A percentile compares a stretch with the other conserved stretches of the same genome.
Evolutionary conservation across 2,888 invertebrate genomes (phyloP).

Genomic region (Chalcosyrphus nemorum): DNA sequence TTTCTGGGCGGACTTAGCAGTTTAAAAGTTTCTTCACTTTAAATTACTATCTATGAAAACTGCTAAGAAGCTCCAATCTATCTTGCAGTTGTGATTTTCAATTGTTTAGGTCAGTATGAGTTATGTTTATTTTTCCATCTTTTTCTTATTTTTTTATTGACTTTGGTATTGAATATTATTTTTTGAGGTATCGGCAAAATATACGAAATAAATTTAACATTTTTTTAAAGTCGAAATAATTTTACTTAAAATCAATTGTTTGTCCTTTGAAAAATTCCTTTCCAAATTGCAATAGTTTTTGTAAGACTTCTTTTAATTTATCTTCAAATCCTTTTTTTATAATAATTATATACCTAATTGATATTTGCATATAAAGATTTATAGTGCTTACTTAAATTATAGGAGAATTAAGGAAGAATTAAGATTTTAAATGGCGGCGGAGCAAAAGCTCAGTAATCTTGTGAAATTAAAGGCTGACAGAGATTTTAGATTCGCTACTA

Average conservation of each 20-base stretch:
- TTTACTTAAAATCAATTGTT: background rate
- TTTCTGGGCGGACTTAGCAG: background rate
- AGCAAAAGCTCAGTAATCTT: background rate
- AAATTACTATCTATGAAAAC: background rate
- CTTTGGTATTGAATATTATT: background rate
- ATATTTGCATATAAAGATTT: background rate
- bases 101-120: too few species aligned
- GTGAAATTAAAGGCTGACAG: background rate
- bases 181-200: background rate
- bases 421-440: background rate
- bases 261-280: constrained; percentile 9
- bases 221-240: background rate
- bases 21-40: background rate
- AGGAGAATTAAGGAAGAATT: constrained; percentile 10
- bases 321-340: background rate
- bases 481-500: too few species aligned
- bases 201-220: background rate
- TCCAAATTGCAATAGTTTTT: background rate
- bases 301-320: background rate
- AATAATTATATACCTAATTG: background rate
- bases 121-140: background rate
- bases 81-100: background rate
- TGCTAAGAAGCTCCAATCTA: background rate
- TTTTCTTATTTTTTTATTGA: background rate
- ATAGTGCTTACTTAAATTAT: background rate